These are phyloP conservation scores for Mirza zaza DNA, from an alignment of 2,113 vertebrate species.

Conservation along the genomic window DNA sequence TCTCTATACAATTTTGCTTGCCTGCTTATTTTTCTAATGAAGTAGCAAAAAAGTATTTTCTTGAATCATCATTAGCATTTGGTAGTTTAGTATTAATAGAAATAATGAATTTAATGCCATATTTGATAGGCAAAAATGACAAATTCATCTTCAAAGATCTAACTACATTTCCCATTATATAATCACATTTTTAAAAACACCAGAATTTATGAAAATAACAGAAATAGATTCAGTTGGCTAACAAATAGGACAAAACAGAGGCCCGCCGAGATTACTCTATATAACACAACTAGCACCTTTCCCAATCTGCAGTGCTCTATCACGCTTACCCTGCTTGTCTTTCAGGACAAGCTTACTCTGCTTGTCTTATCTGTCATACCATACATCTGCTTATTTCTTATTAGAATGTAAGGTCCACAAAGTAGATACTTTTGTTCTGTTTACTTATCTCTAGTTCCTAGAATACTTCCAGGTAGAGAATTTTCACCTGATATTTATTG, in stretches of 20 bases:
- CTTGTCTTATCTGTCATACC: background rate
- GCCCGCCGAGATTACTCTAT: background rate
- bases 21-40: constrained; percentile 41
- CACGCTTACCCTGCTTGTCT: too few relatives aligned
- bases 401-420: background rate
- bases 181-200: background rate
- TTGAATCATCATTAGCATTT: constrained; percentile 8
- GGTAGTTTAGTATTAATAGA: background rate
- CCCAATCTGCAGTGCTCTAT: too few relatives aligned
- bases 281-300: background rate
- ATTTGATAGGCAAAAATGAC: constrained; percentile 1
- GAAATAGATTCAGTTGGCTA: background rate
- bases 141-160: constrained; percentile 1
- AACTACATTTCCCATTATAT: constrained; percentile 1
- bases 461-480: background rate
- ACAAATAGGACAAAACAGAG: background rate
- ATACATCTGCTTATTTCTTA: background rate
- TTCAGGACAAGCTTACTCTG: background rate
- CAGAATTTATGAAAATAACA: constrained; percentile 31
- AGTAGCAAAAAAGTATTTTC: constrained; percentile 12
- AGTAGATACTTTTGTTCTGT: background rate
- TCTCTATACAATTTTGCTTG: background rate
- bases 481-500: background rate
- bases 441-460: constrained; percentile 13
- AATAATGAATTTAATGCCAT: constrained; percentile 10